Evolutionary conservation across 2,113 vertebrate genomes (phyloP).

Genomic region (Stigmatopora nigra): DNA sequence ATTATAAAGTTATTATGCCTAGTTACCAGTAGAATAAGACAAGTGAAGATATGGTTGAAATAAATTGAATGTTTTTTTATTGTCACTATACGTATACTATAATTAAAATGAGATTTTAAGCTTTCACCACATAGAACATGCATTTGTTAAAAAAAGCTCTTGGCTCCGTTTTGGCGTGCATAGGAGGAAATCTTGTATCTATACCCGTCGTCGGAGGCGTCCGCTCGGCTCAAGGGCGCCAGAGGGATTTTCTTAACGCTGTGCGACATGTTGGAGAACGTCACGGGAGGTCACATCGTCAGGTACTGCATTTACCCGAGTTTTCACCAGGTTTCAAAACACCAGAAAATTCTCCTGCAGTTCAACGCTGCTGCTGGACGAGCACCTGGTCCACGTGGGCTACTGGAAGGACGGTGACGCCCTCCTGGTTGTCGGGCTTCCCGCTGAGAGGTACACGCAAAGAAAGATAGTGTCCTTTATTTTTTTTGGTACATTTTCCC

Average conservation of each 20-base stretch:
- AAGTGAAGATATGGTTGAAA: no score
- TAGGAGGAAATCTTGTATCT: slow-evolving; percentile 96
- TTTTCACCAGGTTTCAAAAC: no score
- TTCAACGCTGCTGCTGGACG: slow-evolving; percentile 82
- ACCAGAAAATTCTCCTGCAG: slow-evolving; percentile 45
- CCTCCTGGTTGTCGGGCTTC: slow-evolving; percentile 83
- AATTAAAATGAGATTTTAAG: no score
- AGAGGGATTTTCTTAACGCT: slow-evolving; percentile 94
- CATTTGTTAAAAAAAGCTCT: not conserved
- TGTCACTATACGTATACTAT: no score
- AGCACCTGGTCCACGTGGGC: slow-evolving; percentile 84
- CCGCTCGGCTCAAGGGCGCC: slow-evolving; percentile 84
- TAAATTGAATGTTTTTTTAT: no score
- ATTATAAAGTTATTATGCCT: no score
- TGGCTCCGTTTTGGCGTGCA: slow-evolving; percentile 23
- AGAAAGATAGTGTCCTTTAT: no score
- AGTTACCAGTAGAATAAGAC: no score
- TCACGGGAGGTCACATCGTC: slow-evolving; percentile 83
- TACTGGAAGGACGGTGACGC: slow-evolving; percentile 90
- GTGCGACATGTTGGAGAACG: slow-evolving; percentile 90
- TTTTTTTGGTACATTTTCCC: no score
- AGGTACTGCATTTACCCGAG: slow-evolving; percentile 66
- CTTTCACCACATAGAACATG: no score
- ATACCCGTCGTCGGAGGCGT: slow-evolving; percentile 83
- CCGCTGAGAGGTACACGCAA: slow-evolving; percentile 78